Evolutionary conservation across 2,113 vertebrate genomes (phyloP), one percentile per base, ranked within the genome.

Genomic region (Formicarius rufipectus): DNA sequence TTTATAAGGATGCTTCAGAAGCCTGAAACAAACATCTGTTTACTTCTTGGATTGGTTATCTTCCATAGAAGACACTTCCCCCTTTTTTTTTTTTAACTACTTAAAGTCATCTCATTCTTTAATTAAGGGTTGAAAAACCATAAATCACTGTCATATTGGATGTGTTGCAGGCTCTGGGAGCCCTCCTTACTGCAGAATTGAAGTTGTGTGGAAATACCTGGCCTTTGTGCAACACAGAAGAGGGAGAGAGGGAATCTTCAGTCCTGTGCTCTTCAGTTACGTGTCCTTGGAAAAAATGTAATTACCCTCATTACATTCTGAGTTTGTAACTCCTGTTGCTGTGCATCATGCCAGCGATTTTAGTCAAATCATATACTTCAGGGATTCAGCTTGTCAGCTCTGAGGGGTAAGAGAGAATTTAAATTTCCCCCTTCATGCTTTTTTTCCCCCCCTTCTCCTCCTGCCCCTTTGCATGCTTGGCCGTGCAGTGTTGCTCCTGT

Each of bases 371-470:
- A n/a, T 15, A 6, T 10, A 67, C 91, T 89, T 49, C 40, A 7
- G 25, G 10, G 49, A n/a, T 28, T 94, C 62, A 67, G n/a, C 31
- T 62, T 2, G 2, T 71, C 84, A 53, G 1, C 31, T 73, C 76
- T n/a, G 42, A 69, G 28, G 20, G 15, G 28, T 74, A 60, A 72
- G 62, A 58, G 75, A 78, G 40, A 47, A 53, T 50, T 42, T n/a
- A 58, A 24, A 66, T 84, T 89, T 62, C 69, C 33, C 45, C 31
- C 19, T 74, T 53, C 2, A 4, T 33, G 14, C 1, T 14, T 44
- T 45, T 60, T 39, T 45, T 31, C 6, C n/a, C n/a, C n/a, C n/a
- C 2, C 1, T 11, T 13, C 2, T 19, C 1, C 2, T 7, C 4
- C 22, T 21, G 10, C 31, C 18, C 9, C 10, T 37, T 14, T 18